Base-by-base conservation (phyloP, 2,113 vertebrate species). In the Polypterus bichir region DNA sequence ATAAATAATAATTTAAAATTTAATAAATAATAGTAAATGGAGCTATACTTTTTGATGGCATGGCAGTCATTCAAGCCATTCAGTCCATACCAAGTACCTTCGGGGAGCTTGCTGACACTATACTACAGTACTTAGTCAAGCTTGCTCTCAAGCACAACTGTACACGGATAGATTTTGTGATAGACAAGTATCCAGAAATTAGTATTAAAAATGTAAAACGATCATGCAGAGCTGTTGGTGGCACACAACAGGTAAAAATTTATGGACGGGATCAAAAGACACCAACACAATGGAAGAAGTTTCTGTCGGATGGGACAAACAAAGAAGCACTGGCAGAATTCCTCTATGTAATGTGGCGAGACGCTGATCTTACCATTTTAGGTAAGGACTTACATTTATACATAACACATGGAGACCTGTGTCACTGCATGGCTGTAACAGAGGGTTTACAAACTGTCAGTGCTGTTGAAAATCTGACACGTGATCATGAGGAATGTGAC, bases 391-490 rank as follows among this genome's bases (percentile, higher is more conserved):
- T 70, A 52, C 58, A 49, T 44, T 61, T 66, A 47, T 69, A 64
- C 70, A 71, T 62, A 56, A 59, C 66, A 64, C 66, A 68, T 70
- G 56, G 66, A 65, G 60, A 71, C 9, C 60, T 59, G 60, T 68
- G 56, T 66, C 64, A 66, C 64, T 71, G 67, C n/a, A 3, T 71
- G 61, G 59, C 62, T 64, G 66, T 69, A 63, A 67, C 7, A 47
- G 47, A 67, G 6, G 56, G 66, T 64, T 10, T 53, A 66, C 66
- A 68, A 57, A 64, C 71, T 68, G 11, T 70, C 46, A 62, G 27
- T 63, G 65, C 54, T 67, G 66, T 71, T 66, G 47, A 65, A 53
- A 62, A 66, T 54, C 61, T 71, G 58, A 58, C 46, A 52, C 58
- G 58, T 66, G 69, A 66, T 57, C 65, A 66, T 66, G 57, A 66